Conservation (phyloP, 1,140 invertebrate species). For the Sarcophaga peregrina region DNA sequence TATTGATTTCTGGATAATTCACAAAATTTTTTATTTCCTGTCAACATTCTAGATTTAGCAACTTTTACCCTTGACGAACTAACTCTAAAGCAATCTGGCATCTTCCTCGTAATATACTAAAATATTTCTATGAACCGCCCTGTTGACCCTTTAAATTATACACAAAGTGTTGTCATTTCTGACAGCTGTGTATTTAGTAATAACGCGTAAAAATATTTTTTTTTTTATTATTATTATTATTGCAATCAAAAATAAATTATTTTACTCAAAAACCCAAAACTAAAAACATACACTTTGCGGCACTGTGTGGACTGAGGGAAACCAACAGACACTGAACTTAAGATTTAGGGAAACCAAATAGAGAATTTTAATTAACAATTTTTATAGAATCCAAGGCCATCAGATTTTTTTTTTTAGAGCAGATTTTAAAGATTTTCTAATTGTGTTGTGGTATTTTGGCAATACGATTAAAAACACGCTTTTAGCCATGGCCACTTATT, state of each 20-base stretch:
- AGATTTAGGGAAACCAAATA: neutral
- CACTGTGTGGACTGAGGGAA: neutral
- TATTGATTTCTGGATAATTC: too few species aligned
- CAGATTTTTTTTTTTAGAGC: neutral
- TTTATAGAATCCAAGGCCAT: neutral
- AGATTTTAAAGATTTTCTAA: neutral
- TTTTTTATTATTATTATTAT: constrained; percentile 15
- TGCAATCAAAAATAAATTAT: neutral
- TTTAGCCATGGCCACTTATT: constrained; percentile 44
- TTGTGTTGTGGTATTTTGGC: neutral
- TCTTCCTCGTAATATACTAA: neutral
- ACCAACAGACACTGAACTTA: neutral
- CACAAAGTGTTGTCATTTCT: neutral
- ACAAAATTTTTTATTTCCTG: too few species aligned
- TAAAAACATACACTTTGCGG: neutral
- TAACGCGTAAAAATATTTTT: constrained; percentile 25
- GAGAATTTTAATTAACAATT: neutral
- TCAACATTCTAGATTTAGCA: too few species aligned
- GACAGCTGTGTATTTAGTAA: constrained; percentile 26
- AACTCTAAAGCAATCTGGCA: neutral
- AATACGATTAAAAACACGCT: constrained; percentile 1
- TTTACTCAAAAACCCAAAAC: neutral
- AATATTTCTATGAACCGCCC: neutral
- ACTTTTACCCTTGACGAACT: too few species aligned
- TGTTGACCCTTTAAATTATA: neutral